phyloP scores from a whole-genome alignment of 1,140 invertebrate species.

The Drosophila bocqueti region DNA sequence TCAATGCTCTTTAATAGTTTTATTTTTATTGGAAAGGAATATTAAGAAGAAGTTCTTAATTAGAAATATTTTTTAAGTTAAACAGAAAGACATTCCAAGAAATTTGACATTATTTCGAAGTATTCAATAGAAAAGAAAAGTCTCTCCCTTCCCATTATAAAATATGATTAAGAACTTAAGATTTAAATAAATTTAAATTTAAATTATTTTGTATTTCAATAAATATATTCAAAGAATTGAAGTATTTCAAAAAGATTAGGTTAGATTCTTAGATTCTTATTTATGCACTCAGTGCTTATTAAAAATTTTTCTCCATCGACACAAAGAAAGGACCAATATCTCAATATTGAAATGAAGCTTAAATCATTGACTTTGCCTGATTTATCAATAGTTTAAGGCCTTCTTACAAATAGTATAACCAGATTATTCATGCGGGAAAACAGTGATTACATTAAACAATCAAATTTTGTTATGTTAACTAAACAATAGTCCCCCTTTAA shows the following conservation, averaged over 20 bases:
- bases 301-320: background rate
- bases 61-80: background rate
- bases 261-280: background rate
- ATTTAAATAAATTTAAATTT: background rate
- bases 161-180: background rate
- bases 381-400: background rate
- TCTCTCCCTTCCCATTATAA: background rate
- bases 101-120: too few species aligned
- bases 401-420: background rate
- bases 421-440: background rate
- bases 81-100: too few species aligned
- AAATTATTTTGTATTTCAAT: too few species aligned
- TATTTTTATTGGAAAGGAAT: too few species aligned
- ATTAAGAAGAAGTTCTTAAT: background rate
- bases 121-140: background rate
- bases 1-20: conserved; percentile 11
- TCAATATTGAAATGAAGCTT: conserved; percentile 22
- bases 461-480: background rate
- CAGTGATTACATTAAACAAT: too few species aligned
- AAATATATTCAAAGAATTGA: background rate
- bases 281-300: background rate
- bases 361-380: conserved; percentile 23
- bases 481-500: background rate
- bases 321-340: conserved; percentile 11
- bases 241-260: background rate